Base-by-base conservation (phyloP, 2,888 invertebrate genomes). In the Bhutanitis thaidina region DNA sequence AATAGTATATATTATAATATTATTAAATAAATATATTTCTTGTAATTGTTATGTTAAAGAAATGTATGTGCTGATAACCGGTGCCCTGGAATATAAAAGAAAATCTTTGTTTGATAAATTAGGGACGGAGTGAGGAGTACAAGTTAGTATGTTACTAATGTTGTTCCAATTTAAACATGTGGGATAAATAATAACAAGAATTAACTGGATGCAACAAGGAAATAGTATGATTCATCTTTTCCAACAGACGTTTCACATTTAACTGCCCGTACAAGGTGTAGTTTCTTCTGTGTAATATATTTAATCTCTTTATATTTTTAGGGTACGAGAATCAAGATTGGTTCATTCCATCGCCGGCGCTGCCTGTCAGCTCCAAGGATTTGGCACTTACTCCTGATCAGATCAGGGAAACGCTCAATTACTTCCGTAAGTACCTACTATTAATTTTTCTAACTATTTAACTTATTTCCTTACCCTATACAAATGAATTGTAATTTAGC, bases 351-450 rank as follows among this genome's bases (percentile, higher is more conserved):
- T 93, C 96, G 56, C 97, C 97, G 58, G 95, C 96, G 57, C 90
- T 97, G 60, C 93, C 93, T 62, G 89, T 94, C 64, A 91, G 92
- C 62, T 91, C 94, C 72, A 92, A 92, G 62, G 95, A 95, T 69
- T 91, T 95, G 67, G 95, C 94, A 69, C 91, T 98, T 61, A 96
- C 97, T 51, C 95, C 96, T 91, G 97, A 97, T 83, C 97, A 97
- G 91, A 96, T 97, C 89, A 94, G 97, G 84, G 97, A 98, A 90
- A 97, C 97, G 51, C 94, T 98, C 69, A 97, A 98, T 91, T 98
- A 98, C 91, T 98, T 98, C 90, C 94, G 98, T 98, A 89, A 97
- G 97, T 96, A 88, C 27, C 8, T 20, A 3, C 60, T 45, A 16
- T 40, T 40, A 30, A 25, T 10, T 45, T 14, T 36, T 15, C 14